Base-by-base conservation (phyloP, 2,113 vertebrate species). In the Apodemus speciosus region DNA sequence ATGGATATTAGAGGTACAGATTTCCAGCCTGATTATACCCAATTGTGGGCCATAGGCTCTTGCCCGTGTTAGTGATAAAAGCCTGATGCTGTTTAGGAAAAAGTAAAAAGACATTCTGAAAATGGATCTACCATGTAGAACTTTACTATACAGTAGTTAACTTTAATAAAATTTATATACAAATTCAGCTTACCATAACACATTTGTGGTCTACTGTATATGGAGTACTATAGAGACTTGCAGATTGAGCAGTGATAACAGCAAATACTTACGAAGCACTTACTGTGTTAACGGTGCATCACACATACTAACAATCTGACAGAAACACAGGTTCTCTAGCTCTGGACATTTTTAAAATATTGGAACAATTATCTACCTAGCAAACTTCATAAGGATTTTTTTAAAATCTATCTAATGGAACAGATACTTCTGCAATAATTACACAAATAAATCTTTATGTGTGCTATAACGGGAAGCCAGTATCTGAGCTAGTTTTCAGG, bases 321-420 rank as follows among this genome's bases (percentile, higher is more conserved):
- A 80, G 23, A 84, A 81, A 72, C 46, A 56, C 38, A 90, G 25
- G 40, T 30, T 95, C 13, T 81, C 43, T 69, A 58, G 21, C 6
- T 79, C 15, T 71, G 66, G 40, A 32, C 62, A 77, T 46, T 93
- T 96, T 95, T 75, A 83, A 85, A 91, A 46, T 71, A 62, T 5
- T 49, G 49, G 49, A 68, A 43, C 30, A 85, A 85, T n/a, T 89
- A 85, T 76, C 85, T 86, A 75, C 49, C 85, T 38, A 89, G 64
- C 32, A 76, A 90, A 71, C 35, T 16, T 73, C 83, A 35, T 75
- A 32, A 80, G 80, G 25, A 35, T 72, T 40, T 58, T 23, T 56
- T 75, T 49, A 62, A 75, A n/a, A 40, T 93, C 23, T 91, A 95
- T 75, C 30, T 43, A 32, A 58, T 71, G 38, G 73, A n/a, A 21